Evolutionary conservation across 2,888 invertebrate species (phyloP).

Genomic region (Synergus itoensis): DNA sequence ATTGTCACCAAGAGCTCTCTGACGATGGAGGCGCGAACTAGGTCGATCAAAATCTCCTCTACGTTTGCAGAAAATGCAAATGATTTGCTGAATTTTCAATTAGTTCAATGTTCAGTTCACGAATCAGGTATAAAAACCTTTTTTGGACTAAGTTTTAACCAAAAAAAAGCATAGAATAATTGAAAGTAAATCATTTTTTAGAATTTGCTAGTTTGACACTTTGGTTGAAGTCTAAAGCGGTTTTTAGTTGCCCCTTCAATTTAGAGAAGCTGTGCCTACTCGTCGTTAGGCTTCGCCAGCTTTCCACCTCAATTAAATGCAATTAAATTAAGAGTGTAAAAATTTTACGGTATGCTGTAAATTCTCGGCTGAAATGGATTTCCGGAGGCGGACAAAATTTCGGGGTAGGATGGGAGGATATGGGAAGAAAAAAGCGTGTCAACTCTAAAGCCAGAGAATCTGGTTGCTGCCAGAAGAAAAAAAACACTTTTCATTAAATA

Average conservation of each 20-base stretch:
- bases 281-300: not conserved
- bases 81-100: not conserved
- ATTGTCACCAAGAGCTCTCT: slow-evolving; percentile 2
- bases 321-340: slow-evolving; percentile 1
- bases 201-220: not conserved
- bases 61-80: not conserved
- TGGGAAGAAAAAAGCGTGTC: slow-evolving; percentile 7
- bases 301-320: not conserved
- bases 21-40: not conserved
- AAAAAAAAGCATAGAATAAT: too few relatives aligned
- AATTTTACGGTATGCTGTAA: not conserved
- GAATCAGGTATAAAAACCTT: not conserved
- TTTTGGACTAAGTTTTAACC: not conserved
- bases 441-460: not conserved
- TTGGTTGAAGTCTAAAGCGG: not conserved
- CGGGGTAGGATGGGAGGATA: not conserved
- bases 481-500: not conserved
- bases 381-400: not conserved
- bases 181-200: not conserved
- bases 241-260: not conserved
- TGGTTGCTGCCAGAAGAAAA: not conserved
- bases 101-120: not conserved
- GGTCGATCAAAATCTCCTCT: not conserved
- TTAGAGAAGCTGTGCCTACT: not conserved
- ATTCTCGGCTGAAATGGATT: slow-evolving; percentile 7